These are phyloP conservation scores for Garra rufa DNA, from an alignment of 2,113 vertebrate species.

Conservation along the genomic window DNA sequence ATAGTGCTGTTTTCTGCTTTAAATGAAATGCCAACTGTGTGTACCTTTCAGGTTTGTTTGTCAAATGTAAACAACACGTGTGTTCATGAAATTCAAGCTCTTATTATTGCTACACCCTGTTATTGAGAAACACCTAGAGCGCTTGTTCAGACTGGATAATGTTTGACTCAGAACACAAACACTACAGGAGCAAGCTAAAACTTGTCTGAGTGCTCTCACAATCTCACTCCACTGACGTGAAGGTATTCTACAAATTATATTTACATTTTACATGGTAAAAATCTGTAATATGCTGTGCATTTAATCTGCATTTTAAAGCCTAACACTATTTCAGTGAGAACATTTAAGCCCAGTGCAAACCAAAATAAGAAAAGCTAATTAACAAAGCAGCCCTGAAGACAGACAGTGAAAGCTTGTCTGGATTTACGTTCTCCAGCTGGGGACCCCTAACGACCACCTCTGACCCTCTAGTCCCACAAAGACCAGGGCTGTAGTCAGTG, in stretches of 20 bases:
- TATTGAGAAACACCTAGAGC: slow-evolving; percentile 34
- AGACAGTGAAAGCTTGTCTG: slow-evolving; percentile 46
- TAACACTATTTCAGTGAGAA: background rate
- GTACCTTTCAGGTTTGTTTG: slow-evolving; percentile 8
- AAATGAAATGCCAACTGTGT: background rate
- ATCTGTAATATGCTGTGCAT: background rate
- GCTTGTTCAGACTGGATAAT: slow-evolving; percentile 32
- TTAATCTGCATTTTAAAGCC: background rate
- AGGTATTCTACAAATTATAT: background rate
- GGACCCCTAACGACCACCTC: slow-evolving; percentile 49
- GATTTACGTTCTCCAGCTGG: slow-evolving; percentile 62
- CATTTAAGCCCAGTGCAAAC: background rate
- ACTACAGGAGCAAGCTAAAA: slow-evolving; percentile 14
- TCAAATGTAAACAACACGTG: background rate
- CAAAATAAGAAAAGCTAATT: slow-evolving; percentile 44
- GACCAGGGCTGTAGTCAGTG: slow-evolving; percentile 2
- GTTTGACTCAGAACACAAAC: slow-evolving; percentile 43
- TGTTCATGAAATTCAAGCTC: background rate
- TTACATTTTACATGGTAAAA: background rate
- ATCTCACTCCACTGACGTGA: background rate
- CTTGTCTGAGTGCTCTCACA: slow-evolving; percentile 1
- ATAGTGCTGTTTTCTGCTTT: background rate
- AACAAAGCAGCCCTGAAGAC: slow-evolving; percentile 15
- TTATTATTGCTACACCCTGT: slow-evolving; percentile 32
- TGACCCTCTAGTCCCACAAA: slow-evolving; percentile 48